phyloP scores from a whole-genome alignment of 2,113 vertebrate genomes.

The Catharus bicknelli region DNA sequence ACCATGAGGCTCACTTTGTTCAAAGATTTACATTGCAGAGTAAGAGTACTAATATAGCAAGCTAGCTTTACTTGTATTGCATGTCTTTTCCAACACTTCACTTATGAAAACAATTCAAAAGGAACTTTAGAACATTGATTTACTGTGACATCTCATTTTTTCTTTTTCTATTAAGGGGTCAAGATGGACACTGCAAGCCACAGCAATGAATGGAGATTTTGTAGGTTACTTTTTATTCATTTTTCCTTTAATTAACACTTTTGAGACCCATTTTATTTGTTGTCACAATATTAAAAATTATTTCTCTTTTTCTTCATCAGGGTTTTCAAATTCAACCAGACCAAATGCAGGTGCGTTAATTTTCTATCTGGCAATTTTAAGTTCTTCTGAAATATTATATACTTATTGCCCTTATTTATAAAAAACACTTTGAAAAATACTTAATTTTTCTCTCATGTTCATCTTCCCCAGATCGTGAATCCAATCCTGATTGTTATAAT shows the following conservation, averaged over 20 bases:
- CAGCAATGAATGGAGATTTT: slow-evolving; percentile 87
- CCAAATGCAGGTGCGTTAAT: slow-evolving; percentile 89
- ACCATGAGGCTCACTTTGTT: not conserved
- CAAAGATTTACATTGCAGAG: not conserved
- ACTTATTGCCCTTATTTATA: not conserved
- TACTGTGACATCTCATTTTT: not conserved
- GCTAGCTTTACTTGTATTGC: not conserved
- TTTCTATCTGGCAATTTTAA: not conserved
- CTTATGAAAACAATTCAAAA: not conserved
- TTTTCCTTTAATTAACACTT: not conserved
- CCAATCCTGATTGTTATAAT: slow-evolving; percentile 89
- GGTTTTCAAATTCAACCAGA: slow-evolving; percentile 89
- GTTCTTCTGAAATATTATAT: not conserved
- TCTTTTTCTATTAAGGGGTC: slow-evolving; percentile 81
- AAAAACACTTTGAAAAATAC: not conserved
- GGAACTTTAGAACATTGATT: not conserved
- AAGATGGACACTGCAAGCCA: slow-evolving; percentile 94
- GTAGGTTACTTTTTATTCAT: slow-evolving; percentile 74
- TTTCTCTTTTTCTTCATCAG: slow-evolving; percentile 62
- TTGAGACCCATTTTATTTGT: not conserved
- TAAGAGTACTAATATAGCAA: not conserved
- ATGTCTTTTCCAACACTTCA: not conserved
- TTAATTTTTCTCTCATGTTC: not conserved
- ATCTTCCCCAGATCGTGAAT: slow-evolving; percentile 83
- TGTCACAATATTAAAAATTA: not conserved